phyloP scores from a whole-genome alignment of 1,140 invertebrate species.

The Eriosoma lanigerum region DNA sequence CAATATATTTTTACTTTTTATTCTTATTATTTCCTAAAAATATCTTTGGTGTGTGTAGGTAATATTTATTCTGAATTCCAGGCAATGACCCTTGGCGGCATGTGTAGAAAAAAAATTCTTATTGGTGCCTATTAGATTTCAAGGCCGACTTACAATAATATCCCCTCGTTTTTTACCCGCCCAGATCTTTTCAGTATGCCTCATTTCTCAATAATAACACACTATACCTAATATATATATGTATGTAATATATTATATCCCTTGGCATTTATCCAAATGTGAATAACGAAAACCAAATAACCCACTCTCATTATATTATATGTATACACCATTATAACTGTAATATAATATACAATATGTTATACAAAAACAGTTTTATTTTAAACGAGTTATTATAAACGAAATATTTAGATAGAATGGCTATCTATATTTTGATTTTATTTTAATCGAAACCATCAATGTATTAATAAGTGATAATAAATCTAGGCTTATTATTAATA shows the following conservation, averaged over 20 bases:
- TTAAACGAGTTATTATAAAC: too few relatives aligned
- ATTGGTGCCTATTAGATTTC: background rate
- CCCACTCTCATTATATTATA: background rate
- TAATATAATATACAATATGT: too few relatives aligned
- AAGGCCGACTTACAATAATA: conserved; percentile 17
- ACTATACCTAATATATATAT: background rate
- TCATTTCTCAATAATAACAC: background rate
- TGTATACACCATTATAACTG: too few relatives aligned
- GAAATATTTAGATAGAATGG: too few relatives aligned
- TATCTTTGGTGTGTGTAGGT: background rate
- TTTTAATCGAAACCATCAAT: too few relatives aligned
- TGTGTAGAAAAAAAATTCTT: conserved; percentile 13
- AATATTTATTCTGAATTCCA: conserved; percentile 24
- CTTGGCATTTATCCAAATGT: background rate
- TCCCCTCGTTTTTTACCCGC: background rate
- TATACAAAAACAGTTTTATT: too few relatives aligned
- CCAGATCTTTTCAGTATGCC: conserved; percentile 21
- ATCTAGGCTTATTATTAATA: too few relatives aligned
- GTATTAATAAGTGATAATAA: too few relatives aligned
- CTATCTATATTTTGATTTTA: too few relatives aligned
- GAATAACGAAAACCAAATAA: background rate
- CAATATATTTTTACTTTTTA: background rate
- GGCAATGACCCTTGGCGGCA: conserved; percentile 19
- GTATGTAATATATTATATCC: background rate
- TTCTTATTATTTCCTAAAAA: background rate